A percentile compares a stretch with the other conserved stretches of the same genome.
Conservation (phyloP, 2,797 vertebrate species). For the Anabas testudineus region DNA sequence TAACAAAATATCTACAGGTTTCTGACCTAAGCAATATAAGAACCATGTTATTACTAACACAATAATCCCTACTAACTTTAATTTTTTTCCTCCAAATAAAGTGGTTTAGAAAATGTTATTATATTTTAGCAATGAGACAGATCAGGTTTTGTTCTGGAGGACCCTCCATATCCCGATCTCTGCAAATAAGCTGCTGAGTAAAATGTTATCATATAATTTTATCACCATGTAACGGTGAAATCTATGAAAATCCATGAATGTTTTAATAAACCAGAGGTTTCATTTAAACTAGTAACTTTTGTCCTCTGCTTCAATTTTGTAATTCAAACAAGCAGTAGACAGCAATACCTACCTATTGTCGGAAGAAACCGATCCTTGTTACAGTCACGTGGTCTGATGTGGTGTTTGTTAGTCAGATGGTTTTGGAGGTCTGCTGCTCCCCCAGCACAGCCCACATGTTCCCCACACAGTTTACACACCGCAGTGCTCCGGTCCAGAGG, state of each 20-base stretch:
- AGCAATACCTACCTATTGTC: constrained; percentile 45
- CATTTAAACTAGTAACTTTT: not conserved
- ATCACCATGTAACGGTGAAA: too few relatives aligned
- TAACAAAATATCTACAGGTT: not conserved
- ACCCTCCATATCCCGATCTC: not conserved
- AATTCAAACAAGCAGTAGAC: not conserved
- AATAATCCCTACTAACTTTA: too few relatives aligned
- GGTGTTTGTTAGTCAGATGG: constrained; percentile 81
- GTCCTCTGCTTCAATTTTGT: not conserved
- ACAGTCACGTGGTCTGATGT: constrained; percentile 73
- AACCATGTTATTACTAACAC: too few relatives aligned
- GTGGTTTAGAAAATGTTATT: too few relatives aligned
- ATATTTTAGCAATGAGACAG: too few relatives aligned
- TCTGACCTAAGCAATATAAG: not conserved
- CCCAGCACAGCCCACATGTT: constrained; percentile 77
- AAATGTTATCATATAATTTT: too few relatives aligned
- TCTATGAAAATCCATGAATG: not conserved
- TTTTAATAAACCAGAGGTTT: not conserved
- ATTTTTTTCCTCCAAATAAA: not conserved
- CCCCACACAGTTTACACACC: constrained; percentile 84
- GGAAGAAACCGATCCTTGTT: constrained; percentile 44
- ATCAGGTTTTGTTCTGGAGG: too few relatives aligned
- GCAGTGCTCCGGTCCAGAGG: constrained; percentile 79
- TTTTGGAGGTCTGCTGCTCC: constrained; percentile 76
- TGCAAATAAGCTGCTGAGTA: not conserved